Percentiles rank a stretch among this genome's conserved stretches.
Conservation (phyloP, 2,888 invertebrate genomes). For the Dione vanillae region DNA sequence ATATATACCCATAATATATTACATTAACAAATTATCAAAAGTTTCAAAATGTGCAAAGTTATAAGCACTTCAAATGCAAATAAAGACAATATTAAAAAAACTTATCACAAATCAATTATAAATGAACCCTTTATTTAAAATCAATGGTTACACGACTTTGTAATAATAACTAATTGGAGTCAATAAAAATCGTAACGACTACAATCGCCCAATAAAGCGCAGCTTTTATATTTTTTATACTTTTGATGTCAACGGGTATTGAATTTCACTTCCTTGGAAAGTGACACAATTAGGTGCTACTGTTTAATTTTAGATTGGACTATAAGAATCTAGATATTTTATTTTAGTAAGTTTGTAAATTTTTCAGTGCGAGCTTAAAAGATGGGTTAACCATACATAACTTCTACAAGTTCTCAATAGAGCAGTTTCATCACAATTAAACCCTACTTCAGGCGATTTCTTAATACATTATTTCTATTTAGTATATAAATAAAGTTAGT, state of each 20-base stretch:
- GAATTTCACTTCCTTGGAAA: slow-evolving; percentile 47
- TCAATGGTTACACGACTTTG: slow-evolving; percentile 49
- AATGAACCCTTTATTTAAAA: slow-evolving; percentile 47
- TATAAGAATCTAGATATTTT: too few relatives aligned
- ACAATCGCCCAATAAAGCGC: slow-evolving; percentile 63
- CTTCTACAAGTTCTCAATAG: too few relatives aligned
- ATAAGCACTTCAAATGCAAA: background rate
- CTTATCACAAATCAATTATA: slow-evolving; percentile 30
- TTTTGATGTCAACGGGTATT: slow-evolving; percentile 33
- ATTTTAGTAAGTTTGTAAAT: too few relatives aligned
- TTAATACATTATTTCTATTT: too few relatives aligned
- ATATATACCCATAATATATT: too few relatives aligned
- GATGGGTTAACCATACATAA: too few relatives aligned
- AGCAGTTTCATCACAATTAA: too few relatives aligned
- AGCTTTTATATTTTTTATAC: slow-evolving; percentile 47
- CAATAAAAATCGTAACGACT: slow-evolving; percentile 66
- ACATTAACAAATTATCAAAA: too few relatives aligned
- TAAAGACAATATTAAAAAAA: background rate
- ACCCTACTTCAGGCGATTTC: too few relatives aligned
- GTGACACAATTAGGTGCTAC: background rate
- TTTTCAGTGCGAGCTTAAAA: too few relatives aligned
- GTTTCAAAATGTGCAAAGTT: too few relatives aligned
- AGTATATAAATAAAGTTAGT: background rate
- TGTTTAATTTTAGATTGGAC: too few relatives aligned
- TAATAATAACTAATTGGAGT: slow-evolving; percentile 73